Conservation (phyloP, 1,140 invertebrate genomes). For the Zaprionus kolodkinae region DNA sequence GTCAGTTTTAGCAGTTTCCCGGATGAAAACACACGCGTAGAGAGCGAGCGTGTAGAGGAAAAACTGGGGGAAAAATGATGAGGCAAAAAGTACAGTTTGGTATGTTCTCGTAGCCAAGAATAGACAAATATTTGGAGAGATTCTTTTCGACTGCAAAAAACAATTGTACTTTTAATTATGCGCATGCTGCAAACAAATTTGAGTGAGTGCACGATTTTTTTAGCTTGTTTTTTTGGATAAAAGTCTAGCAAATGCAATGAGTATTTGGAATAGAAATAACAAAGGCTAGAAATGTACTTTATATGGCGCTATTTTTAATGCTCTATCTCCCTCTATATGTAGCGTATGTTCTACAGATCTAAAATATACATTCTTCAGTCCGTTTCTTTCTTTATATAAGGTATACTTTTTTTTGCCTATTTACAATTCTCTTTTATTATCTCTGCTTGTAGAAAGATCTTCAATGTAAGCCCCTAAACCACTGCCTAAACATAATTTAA, state of each 20-base stretch:
- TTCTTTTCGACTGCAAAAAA: background rate
- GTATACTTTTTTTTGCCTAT: too few species aligned
- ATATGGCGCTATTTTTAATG: background rate
- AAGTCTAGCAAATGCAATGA: background rate
- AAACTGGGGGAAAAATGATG: background rate
- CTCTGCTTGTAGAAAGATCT: too few species aligned
- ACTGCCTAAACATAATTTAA: too few species aligned
- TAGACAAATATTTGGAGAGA: background rate
- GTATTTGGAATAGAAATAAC: background rate
- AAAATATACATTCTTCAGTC: too few species aligned
- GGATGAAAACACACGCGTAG: too few species aligned
- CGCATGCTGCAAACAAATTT: constrained; percentile 1
- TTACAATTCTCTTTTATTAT: too few species aligned
- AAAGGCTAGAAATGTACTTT: background rate
- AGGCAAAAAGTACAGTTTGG: background rate
- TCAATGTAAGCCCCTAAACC: too few species aligned
- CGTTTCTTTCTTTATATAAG: too few species aligned
- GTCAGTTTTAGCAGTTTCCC: constrained; percentile 22
- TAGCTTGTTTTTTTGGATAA: background rate
- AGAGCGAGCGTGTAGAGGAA: too few species aligned
- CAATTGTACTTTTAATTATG: constrained; percentile 1
- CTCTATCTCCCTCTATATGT: background rate
- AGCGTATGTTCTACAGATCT: too few species aligned
- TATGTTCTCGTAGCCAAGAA: background rate
- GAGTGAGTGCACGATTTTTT: background rate